Base-by-base conservation (phyloP, 2,113 vertebrate genomes). In the Atrichornis clamosus region DNA sequence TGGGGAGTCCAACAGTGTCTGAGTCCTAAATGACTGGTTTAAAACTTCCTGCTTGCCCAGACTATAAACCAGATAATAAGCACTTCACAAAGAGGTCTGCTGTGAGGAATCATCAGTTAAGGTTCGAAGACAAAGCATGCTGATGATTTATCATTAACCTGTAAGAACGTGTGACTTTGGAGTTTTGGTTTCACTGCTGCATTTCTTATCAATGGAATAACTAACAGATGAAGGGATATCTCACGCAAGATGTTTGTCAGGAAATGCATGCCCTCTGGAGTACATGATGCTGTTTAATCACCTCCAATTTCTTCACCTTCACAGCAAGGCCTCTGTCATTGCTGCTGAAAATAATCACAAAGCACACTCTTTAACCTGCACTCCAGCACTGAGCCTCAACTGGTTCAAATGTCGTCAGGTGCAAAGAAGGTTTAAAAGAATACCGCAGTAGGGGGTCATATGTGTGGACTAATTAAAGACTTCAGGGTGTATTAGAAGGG, bases 371-470 rank as follows among this genome's bases (percentile, higher is more conserved):
- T 89, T 50, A 74, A 52, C 27, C 46, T 35, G 44, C 1, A 0
- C 37, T 49, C 69, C 63, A 50, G 58, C 6, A 7, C 42, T 20
- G 18, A 42, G 3, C 6, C 13, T 44, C 70, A 35, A 21, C 12
- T 19, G 8, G 0, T 63, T 78, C 21, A 7, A 28, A 32, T 5
- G 8, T 15, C 0, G 0, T 35, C 50, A 80, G 30, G 46, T 10
- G 1, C 63, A 76, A 90, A 59, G 0, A 2, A 58, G 21, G 39
- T 64, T 73, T 89, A 44, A 89, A 85, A 87, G 33, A 79, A 9
- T 28, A 41, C 5, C 11, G 21, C 8, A 27, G 16, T 27, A 55
- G 10, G 50, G 17, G 6, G 15, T 46, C 2, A 3, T 7, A 24
- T 7, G 6, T 42, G 49, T 5, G 3, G 17, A 18, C 32, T 26